Conservation (phyloP, 2,797 vertebrate genomes). For the Silurus lanzhouensis region DNA sequence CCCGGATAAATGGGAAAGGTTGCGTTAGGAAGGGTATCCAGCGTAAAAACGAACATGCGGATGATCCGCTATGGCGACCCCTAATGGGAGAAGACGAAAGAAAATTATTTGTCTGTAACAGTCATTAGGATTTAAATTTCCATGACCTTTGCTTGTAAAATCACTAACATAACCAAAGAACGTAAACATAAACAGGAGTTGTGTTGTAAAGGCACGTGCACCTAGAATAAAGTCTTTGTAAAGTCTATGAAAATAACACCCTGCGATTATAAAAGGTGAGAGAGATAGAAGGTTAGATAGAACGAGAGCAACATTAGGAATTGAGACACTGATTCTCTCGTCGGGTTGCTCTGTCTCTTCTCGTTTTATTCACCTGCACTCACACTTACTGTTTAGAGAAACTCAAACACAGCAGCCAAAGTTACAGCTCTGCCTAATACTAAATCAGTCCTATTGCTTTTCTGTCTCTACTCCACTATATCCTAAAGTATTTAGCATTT, state of each 20-base stretch:
- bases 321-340: not conserved
- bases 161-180: not conserved
- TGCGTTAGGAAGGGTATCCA: too few relatives aligned
- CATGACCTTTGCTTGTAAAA: not conserved
- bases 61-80: too few relatives aligned
- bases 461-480: not conserved
- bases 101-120: not conserved
- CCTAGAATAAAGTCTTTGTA: not conserved
- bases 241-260: not conserved
- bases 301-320: not conserved
- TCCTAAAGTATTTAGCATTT: constrained; percentile 31
- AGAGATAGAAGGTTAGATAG: not conserved
- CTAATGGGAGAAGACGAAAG: not conserved
- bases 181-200: not conserved
- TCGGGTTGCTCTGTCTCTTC: not conserved
- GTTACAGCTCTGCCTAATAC: not conserved
- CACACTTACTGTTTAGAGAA: not conserved
- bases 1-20: too few relatives aligned
- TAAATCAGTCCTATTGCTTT: not conserved
- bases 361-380: not conserved
- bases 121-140: not conserved
- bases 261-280: not conserved
- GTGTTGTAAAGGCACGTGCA: not conserved
- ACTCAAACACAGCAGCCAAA: not conserved
- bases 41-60: too few relatives aligned